phyloP scores from a whole-genome alignment of 2,797 vertebrate genomes.

The Diplodus sargus region DNA sequence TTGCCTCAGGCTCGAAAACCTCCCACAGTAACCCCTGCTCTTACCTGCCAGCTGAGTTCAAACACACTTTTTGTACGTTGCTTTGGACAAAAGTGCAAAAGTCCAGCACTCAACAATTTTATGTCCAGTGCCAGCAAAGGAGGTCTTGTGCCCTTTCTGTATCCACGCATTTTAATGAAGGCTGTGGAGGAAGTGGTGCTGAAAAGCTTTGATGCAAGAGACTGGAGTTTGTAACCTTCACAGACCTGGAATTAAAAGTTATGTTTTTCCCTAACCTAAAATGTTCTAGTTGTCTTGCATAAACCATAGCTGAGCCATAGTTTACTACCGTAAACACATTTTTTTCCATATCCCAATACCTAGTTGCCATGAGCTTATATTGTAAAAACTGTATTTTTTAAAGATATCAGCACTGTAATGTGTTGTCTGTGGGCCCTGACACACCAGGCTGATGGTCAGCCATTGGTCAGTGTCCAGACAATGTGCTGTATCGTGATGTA shows the following conservation, averaged over 20 bases:
- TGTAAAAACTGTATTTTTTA: background rate
- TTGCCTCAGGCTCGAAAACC: background rate
- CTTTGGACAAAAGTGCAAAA: background rate
- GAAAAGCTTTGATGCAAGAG: background rate
- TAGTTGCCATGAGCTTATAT: too few species aligned
- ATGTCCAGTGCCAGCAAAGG: background rate
- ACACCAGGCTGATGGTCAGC: too few species aligned
- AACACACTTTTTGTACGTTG: background rate
- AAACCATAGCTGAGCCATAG: background rate
- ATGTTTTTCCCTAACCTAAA: background rate
- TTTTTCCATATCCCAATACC: background rate
- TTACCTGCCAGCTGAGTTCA: background rate
- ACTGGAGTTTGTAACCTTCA: background rate
- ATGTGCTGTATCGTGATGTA: too few species aligned
- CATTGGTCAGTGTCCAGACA: too few species aligned
- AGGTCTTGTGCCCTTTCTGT: background rate
- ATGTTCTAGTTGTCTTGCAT: background rate
- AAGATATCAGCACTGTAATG: background rate
- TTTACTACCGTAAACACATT: background rate
- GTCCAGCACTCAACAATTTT: background rate
- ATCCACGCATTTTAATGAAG: background rate
- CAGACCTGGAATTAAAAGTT: background rate
- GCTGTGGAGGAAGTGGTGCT: background rate
- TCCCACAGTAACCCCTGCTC: background rate
- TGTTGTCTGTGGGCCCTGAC: too few species aligned